Conservation (phyloP, 2,113 vertebrate species). For the Nibea albiflora region DNA sequence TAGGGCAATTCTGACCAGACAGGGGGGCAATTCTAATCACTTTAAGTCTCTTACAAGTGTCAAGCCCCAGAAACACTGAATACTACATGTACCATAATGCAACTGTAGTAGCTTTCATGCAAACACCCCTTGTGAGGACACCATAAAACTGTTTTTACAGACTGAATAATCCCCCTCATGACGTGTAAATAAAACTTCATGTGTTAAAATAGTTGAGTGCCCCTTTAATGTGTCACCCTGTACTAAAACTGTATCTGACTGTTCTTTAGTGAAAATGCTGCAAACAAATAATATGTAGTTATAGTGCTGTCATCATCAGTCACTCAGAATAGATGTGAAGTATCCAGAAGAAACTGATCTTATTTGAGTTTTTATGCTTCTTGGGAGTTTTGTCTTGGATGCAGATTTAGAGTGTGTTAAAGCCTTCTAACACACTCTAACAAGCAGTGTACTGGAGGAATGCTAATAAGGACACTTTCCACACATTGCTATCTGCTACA, state of each 20-base stretch:
- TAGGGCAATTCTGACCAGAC: neutral
- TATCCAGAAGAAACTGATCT: neutral
- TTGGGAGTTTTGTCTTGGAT: neutral
- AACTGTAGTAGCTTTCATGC: neutral
- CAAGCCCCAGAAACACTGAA: neutral
- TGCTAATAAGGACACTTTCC: slow-evolving; percentile 9
- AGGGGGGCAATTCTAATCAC: too few relatives aligned
- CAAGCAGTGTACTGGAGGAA: neutral
- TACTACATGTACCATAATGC: neutral
- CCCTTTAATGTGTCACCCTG: slow-evolving; percentile 30
- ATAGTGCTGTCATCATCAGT: neutral
- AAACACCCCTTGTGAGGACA: neutral
- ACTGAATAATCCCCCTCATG: neutral
- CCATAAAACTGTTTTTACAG: slow-evolving; percentile 1
- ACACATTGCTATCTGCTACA: neutral
- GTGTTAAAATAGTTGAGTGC: neutral
- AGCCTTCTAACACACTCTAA: neutral
- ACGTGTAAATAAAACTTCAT: neutral
- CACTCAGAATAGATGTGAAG: neutral
- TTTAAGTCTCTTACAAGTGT: neutral
- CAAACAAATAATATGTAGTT: slow-evolving; percentile 4
- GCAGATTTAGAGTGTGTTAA: neutral
- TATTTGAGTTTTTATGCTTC: neutral
- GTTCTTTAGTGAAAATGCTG: neutral
- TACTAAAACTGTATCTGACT: neutral